Conservation (phyloP, 2,888 invertebrate species). For the Labia minor region DNA sequence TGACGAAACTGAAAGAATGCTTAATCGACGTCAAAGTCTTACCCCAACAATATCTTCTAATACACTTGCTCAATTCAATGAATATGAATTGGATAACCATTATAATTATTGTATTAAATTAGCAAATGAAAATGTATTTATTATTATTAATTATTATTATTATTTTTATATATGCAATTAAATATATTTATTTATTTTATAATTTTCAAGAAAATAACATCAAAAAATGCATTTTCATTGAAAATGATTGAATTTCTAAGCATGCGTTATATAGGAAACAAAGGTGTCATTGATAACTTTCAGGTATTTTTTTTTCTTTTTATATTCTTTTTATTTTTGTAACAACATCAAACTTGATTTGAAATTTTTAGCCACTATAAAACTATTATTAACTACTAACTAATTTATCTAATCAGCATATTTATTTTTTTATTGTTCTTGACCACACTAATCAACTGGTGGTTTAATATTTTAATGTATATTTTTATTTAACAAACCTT, state of each 20-base stretch:
- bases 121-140: conserved; percentile 4
- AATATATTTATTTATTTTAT: not conserved
- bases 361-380: too few relatives aligned
- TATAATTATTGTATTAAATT: conserved; percentile 3
- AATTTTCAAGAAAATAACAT: not conserved
- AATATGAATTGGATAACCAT: not conserved
- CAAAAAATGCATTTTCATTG: conserved; percentile 1
- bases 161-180: not conserved
- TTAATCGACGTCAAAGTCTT: not conserved
- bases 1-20: not conserved
- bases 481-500: too few relatives aligned
- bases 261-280: not conserved
- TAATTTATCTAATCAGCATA: too few relatives aligned
- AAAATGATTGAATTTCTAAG: not conserved
- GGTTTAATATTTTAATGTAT: too few relatives aligned
- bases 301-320: not conserved
- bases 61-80: not conserved
- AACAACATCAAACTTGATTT: too few relatives aligned
- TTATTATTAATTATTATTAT: not conserved
- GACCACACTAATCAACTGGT: too few relatives aligned
- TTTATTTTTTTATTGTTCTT: too few relatives aligned
- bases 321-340: too few relatives aligned
- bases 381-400: too few relatives aligned
- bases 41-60: not conserved
- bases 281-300: not conserved